A percentile compares a stretch with the other conserved stretches of the same genome.
Conservation (phyloP, 2,888 invertebrate species). For the Hydraecia micacea region DNA sequence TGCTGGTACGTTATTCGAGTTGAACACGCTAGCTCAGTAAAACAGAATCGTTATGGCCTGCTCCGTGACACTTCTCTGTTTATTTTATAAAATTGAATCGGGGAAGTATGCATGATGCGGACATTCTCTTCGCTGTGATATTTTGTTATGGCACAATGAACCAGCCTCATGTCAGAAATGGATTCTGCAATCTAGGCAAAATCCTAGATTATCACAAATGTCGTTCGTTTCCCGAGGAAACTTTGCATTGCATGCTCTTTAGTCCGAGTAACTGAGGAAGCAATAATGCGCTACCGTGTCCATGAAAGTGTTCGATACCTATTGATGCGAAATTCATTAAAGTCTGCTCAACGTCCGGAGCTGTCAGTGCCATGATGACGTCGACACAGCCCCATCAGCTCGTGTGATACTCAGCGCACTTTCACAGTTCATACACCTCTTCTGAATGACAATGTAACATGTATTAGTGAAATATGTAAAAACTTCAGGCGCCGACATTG, state of each 20-base stretch:
- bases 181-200: background rate
- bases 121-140: conserved; percentile 2
- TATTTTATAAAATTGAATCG: conserved; percentile 52
- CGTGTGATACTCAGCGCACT: conserved; percentile 61
- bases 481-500: conserved; percentile 71
- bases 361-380: conserved; percentile 26
- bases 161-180: background rate
- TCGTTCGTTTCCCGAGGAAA: background rate
- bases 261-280: too few relatives aligned
- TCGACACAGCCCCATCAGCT: background rate
- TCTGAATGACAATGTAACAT: conserved; percentile 66
- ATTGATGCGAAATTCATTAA: conserved; percentile 14
- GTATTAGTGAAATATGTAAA: conserved; percentile 72
- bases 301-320: background rate
- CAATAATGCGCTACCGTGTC: background rate
- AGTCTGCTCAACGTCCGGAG: background rate
- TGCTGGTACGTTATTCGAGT: conserved; percentile 62
- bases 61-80: conserved; percentile 57
- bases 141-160: conserved; percentile 10
- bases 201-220: background rate
- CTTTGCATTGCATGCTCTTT: too few relatives aligned
- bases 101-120: conserved; percentile 12
- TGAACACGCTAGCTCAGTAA: conserved; percentile 69
- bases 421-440: conserved; percentile 68
- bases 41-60: conserved; percentile 62